Base-by-base conservation (phyloP, 2,797 vertebrate genomes). In the Cuculus canorus region DNA sequence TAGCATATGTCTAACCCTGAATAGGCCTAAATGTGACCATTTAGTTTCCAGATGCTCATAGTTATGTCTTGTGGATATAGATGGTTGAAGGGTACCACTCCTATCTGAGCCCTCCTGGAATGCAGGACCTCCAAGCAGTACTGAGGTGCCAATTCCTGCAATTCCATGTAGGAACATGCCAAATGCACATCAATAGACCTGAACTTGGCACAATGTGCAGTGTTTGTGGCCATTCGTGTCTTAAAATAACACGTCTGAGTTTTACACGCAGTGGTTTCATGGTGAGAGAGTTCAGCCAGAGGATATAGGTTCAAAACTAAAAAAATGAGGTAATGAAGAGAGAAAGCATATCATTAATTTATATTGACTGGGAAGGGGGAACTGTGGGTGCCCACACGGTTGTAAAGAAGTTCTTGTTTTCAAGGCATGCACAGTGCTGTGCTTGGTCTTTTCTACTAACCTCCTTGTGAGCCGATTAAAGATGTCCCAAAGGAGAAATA, bases 391-490 rank as follows among this genome's bases (percentile, higher is more conserved):
- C 79, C 37, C 16, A 6, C 0, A 21, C 69, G 82, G 64, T 76
- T 76, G 50, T 68, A 18, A 68, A 72, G 54, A 79, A 87, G 63
- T 80, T 88, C 76, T 79, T 85, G 56, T 63, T 95, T 88, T 82
- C 54, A 28, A 87, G 85, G 68, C 33, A 73, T 81, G 60, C 84
- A 19, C 4, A 32, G 27, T 33, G 37, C 86, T 85, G 54, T 65
- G 86, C 75, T 93, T 32, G 70, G 33, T 37, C 82, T 95, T 48
- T 92, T 73, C 81, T 70, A 45, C 81, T 37, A 76, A 72, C 72
- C 79, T 82, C 80, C 86, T 86, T 86, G 83, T 81, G 64, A 78
- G 61, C 57, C 90, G 69, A 86, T 48, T 88, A 64, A 86, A 92
- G 83, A 78, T 72, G 28, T 84, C 86, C 73, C 22, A 2, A 28